Conservation (phyloP, 2,113 vertebrate genomes). For the Phylloscopus trochiloides region DNA sequence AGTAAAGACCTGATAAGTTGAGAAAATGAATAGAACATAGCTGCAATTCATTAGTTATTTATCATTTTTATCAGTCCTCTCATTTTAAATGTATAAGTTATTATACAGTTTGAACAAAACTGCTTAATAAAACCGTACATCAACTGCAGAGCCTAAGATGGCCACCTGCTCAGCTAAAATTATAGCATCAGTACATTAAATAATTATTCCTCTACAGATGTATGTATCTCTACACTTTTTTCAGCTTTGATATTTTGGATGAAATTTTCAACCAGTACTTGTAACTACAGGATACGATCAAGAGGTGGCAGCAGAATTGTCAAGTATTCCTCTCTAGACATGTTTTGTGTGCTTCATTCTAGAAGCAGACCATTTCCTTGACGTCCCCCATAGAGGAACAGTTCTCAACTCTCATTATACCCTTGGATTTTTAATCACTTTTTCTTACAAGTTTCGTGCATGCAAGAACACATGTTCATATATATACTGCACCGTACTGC, state of each 20-base stretch:
- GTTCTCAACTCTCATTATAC: background rate
- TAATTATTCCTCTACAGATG: background rate
- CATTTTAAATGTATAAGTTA: conserved; percentile 27
- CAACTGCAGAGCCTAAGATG: background rate
- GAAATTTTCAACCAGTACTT: background rate
- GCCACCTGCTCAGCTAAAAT: background rate
- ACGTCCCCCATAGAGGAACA: background rate
- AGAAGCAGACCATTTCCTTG: background rate
- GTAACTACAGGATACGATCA: conserved; percentile 4
- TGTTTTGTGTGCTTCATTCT: background rate
- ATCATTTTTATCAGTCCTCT: conserved; percentile 35
- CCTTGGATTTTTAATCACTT: background rate
- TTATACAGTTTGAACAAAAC: conserved; percentile 1
- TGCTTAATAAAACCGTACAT: background rate
- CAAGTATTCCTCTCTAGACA: background rate
- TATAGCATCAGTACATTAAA: background rate
- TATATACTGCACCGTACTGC: background rate
- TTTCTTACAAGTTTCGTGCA: background rate
- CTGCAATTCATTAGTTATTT: conserved; percentile 33
- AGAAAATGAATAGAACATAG: background rate
- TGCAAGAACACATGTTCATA: background rate
- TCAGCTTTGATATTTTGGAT: background rate
- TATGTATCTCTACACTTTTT: background rate
- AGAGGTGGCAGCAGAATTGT: conserved; percentile 58
- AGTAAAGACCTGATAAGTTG: background rate